Evolutionary conservation across 2,113 vertebrate genomes (phyloP), one percentile per base, ranked within the genome.

Genomic region (Tauraco erythrolophus): DNA sequence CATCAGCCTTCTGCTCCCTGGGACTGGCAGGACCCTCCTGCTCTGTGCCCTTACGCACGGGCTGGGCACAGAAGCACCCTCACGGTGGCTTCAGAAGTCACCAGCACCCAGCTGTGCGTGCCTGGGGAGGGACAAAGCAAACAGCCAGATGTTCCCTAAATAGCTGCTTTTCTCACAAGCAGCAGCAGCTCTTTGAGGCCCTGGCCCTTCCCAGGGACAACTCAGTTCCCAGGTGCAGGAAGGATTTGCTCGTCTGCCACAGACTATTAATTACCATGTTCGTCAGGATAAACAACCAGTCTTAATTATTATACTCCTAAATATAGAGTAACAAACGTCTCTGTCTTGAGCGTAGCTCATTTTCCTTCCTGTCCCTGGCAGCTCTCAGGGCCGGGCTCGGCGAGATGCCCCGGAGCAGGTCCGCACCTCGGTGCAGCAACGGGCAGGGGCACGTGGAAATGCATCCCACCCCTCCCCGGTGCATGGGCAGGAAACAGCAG

Each of bases 281-380:
- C 84, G 58, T 72, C 88, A 95, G 91, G 87, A 88, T 76, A 96
- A 97, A 94, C 94, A 97, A 75, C 62, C 70, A 78, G 89, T 66
- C 58, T 85, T 92, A 97, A 97, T 96, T 95, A 97, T 33, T 69
- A 76, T 35, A 37, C 37, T 86, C 51, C 96, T 95, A 98, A 97
- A 97, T 93, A 96, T 78, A 96, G 88, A 93, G 31, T 51, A 93
- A 61, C 88, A 71, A 96, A 82, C 6, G 8, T 31, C 45, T 31
- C 94, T 89, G 46, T 89, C 95, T 45, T 12, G 27, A 95, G 95
- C 9, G 0, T 0, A 23, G 66, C 1, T 72, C 65, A 8, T 84
- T 95, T 95, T 95, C 95, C 96, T 97, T 95, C 95, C 91, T 88
- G 88, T 41, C 87, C n/a, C 85, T 3, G 0, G 85, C 79, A 88